Conservation (phyloP, 2,797 vertebrate genomes). For the Pelodytes ibericus region DNA sequence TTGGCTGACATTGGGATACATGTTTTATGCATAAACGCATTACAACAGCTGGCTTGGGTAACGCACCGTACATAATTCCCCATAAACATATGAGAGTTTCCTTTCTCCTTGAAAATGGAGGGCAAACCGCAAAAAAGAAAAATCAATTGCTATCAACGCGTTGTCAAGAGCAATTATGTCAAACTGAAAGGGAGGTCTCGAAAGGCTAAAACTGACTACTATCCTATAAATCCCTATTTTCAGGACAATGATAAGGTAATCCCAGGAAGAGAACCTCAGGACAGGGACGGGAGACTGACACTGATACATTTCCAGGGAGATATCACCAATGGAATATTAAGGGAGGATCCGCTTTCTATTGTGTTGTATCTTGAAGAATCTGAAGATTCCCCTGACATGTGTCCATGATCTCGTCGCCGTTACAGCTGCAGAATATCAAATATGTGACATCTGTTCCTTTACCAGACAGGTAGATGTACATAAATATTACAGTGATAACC, state of each 20-base stretch:
- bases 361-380: conserved; percentile 2
- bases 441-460: background rate
- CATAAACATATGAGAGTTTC: conserved; percentile 6
- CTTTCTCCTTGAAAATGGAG: conserved; percentile 42
- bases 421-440: conserved; percentile 2
- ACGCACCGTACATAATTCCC: background rate
- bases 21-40: conserved; percentile 29
- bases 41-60: background rate
- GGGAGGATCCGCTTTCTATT: background rate
- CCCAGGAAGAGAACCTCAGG: background rate
- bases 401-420: conserved; percentile 36
- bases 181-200: conserved; percentile 51
- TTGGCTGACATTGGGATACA: conserved; percentile 25
- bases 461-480: background rate
- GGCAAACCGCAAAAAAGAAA: conserved; percentile 1
- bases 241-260: conserved; percentile 30
- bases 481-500: too few species aligned
- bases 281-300: background rate
- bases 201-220: conserved; percentile 11
- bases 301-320: background rate
- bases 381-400: conserved; percentile 36
- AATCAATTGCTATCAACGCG: conserved; percentile 49
- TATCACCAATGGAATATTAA: conserved; percentile 18
- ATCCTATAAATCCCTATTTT: conserved; percentile 5
- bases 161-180: conserved; percentile 56